Percentiles rank a stretch among this genome's conserved stretches.
Conservation (phyloP, 1,140 invertebrate species). For the Polypedilum vanderplanki region DNA sequence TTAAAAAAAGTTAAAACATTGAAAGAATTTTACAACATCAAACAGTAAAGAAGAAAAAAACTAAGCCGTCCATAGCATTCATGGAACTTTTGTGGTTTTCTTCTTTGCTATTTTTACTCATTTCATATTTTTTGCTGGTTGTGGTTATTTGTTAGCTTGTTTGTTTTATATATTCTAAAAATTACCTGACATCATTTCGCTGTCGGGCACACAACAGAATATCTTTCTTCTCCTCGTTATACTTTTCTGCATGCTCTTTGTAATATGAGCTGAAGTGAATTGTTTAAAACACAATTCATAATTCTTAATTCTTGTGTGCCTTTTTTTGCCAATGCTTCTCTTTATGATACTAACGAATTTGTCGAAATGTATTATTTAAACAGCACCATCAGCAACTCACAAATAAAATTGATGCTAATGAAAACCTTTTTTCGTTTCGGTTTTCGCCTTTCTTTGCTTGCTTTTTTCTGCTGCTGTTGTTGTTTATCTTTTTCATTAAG, state of each 20-base stretch:
- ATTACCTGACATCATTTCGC: slow-evolving; percentile 3
- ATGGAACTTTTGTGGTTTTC: background rate
- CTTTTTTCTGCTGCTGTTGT: background rate
- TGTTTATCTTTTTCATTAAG: slow-evolving; percentile 8
- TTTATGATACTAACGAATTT: background rate
- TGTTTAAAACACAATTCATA: background rate
- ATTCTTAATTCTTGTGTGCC: background rate
- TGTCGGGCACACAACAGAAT: background rate
- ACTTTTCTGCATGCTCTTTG: background rate
- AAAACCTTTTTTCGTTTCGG: background rate
- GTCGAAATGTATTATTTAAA: background rate
- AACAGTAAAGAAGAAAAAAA: background rate
- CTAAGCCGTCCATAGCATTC: background rate
- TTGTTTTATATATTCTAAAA: background rate
- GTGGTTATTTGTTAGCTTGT: background rate
- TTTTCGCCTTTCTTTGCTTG: background rate
- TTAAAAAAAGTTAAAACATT: too few species aligned
- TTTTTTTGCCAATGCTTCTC: background rate
- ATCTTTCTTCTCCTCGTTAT: too few species aligned
- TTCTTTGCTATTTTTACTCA: background rate
- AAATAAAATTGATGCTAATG: background rate
- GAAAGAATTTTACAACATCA: too few species aligned
- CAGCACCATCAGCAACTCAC: too few species aligned
- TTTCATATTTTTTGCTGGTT: background rate
- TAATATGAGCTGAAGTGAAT: background rate